These are phyloP conservation scores for Trachymyrmex cornetzi DNA, from an alignment of 1,140 invertebrate genomes.

Conservation along the genomic window DNA sequence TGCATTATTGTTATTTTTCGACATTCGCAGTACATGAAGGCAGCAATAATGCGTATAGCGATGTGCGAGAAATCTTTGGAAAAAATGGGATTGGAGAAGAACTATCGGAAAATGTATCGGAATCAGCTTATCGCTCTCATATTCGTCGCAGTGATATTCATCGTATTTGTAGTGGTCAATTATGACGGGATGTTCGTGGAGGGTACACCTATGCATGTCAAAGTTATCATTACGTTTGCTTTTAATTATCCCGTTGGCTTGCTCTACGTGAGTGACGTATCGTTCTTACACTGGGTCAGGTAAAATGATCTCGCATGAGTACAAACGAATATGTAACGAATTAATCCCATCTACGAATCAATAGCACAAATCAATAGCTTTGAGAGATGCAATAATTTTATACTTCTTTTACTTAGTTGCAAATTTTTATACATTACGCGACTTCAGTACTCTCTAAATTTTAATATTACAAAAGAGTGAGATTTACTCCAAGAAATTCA, in stretches of 20 bases:
- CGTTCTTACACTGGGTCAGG: slow-evolving; percentile 71
- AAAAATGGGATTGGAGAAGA: slow-evolving; percentile 57
- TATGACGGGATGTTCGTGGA: not conserved
- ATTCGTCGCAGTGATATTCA: not conserved
- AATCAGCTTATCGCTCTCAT: not conserved
- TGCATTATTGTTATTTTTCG: slow-evolving; percentile 2
- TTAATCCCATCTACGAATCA: not conserved
- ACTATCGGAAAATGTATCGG: slow-evolving; percentile 16
- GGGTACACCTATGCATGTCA: not conserved
- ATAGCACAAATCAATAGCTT: no score
- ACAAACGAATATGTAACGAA: not conserved
- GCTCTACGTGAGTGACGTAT: slow-evolving; percentile 40
- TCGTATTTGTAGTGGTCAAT: not conserved
- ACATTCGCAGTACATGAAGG: slow-evolving; percentile 21
- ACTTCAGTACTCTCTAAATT: not conserved
- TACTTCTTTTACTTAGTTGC: not conserved
- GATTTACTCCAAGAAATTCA: no score
- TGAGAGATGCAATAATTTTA: slow-evolving; percentile 6
- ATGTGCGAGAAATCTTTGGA: slow-evolving; percentile 61
- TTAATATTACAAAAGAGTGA: not conserved
- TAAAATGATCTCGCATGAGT: slow-evolving; percentile 16
- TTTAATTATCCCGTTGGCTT: slow-evolving; percentile 32
- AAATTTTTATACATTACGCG: not conserved
- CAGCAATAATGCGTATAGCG: slow-evolving; percentile 29
- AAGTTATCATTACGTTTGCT: not conserved